A percentile compares a stretch with the other conserved stretches of the same genome.
These are phyloP conservation scores for Xenotilapia leptura DNA, from an alignment of 2,113 vertebrate genomes.

Conservation along the genomic window DNA sequence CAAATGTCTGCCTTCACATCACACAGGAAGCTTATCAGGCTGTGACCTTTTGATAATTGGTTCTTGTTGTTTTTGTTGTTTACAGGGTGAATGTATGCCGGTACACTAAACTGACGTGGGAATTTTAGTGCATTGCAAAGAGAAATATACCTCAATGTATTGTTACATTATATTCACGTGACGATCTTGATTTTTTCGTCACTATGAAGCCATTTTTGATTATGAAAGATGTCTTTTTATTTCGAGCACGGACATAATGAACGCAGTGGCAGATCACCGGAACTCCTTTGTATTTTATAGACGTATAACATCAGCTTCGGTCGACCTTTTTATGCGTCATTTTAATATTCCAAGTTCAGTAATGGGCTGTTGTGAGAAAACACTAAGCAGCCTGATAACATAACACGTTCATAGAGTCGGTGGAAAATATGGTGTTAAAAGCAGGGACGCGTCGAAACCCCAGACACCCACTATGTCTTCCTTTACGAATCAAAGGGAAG, in stretches of 20 bases:
- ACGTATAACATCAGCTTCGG: neutral
- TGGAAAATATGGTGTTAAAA: neutral
- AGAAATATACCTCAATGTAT: neutral
- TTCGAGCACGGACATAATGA: neutral
- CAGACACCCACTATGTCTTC: neutral
- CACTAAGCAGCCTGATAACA: neutral
- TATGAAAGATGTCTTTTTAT: neutral
- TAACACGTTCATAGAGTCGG: neutral
- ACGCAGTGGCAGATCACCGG: neutral
- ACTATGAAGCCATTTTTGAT: neutral
- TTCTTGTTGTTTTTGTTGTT: conserved; percentile 18
- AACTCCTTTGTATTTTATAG: neutral
- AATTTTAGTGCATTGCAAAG: neutral
- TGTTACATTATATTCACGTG: neutral
- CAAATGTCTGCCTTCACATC: conserved; percentile 24
- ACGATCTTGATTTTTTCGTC: neutral
- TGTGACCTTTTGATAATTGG: conserved; percentile 39
- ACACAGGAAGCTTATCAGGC: conserved; percentile 43
- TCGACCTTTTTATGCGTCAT: neutral
- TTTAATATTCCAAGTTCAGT: neutral
- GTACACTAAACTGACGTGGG: neutral
- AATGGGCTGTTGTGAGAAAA: neutral
- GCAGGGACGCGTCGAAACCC: neutral
- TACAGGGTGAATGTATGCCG: neutral
- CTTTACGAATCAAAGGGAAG: neutral